phyloP scores from a whole-genome alignment of 2,888 invertebrate genomes.

The Conistra vaccinii region DNA sequence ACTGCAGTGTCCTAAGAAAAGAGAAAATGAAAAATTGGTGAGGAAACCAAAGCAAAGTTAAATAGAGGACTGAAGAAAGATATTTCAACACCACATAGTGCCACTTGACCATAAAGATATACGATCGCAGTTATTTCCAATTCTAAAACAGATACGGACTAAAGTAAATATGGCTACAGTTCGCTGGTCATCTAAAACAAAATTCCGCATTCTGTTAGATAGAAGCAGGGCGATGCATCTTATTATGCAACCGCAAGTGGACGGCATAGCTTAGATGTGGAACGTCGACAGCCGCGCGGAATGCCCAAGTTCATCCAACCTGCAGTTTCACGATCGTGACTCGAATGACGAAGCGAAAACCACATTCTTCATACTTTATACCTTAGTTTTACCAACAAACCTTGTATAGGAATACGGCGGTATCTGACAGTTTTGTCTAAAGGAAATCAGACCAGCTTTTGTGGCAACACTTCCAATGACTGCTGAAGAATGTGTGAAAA shows the following conservation, averaged over 20 bases:
- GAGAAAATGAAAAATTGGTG: too few species aligned
- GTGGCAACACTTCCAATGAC: conserved; percentile 22
- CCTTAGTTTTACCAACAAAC: conserved; percentile 57
- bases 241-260: conserved; percentile 54
- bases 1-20: neutral
- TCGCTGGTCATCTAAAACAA: conserved; percentile 49
- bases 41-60: too few species aligned
- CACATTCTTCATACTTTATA: conserved; percentile 64
- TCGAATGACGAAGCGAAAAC: conserved; percentile 68
- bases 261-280: conserved; percentile 60
- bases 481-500: conserved; percentile 24
- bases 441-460: conserved; percentile 52
- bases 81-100: neutral
- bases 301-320: conserved; percentile 72
- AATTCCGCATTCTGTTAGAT: conserved; percentile 57
- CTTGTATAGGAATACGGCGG: conserved; percentile 41
- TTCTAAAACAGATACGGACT: conserved; percentile 16
- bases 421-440: conserved; percentile 35
- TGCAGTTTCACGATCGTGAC: conserved; percentile 77
- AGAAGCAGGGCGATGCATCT: conserved; percentile 58
- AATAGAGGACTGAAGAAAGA: neutral
- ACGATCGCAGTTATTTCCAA: conserved; percentile 14
- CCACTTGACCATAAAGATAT: neutral
- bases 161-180: conserved; percentile 34
- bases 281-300: conserved; percentile 62